Percentiles rank a stretch among this genome's conserved stretches.
phyloP scores from a whole-genome alignment of 2,888 invertebrate genomes.

The Xiphydria camelus region DNA sequence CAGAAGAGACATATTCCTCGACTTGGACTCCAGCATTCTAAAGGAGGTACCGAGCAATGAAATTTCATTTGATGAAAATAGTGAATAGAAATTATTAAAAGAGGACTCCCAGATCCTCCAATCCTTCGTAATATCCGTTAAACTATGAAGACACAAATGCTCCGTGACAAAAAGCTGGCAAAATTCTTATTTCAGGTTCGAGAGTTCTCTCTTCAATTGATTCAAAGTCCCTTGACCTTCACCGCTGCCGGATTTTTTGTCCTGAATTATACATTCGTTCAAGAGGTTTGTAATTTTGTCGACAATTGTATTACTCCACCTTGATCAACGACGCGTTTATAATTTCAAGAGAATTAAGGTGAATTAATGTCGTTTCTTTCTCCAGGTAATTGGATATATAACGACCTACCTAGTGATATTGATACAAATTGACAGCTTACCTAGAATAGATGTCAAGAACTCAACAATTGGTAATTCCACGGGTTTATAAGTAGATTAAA shows the following conservation, averaged over 20 bases:
- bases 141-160: too few species aligned
- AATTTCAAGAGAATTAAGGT: too few species aligned
- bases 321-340: too few species aligned
- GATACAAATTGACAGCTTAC: neutral
- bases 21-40: neutral
- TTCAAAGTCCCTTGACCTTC: constrained; percentile 38
- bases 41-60: neutral
- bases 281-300: too few species aligned
- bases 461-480: too few species aligned
- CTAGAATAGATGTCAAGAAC: too few species aligned
- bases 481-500: too few species aligned
- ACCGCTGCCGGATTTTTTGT: constrained; percentile 39
- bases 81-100: too few species aligned
- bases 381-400: neutral
- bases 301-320: too few species aligned
- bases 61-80: too few species aligned
- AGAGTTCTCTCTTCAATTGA: constrained; percentile 26
- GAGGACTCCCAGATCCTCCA: too few species aligned
- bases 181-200: neutral
- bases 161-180: neutral
- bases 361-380: neutral
- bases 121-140: too few species aligned
- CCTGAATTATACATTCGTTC: constrained; percentile 36
- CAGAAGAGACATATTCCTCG: neutral
- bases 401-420: neutral